Evolutionary conservation across 1,140 invertebrate species (phyloP).

Genomic region (Drosophila ficusphila): DNA sequence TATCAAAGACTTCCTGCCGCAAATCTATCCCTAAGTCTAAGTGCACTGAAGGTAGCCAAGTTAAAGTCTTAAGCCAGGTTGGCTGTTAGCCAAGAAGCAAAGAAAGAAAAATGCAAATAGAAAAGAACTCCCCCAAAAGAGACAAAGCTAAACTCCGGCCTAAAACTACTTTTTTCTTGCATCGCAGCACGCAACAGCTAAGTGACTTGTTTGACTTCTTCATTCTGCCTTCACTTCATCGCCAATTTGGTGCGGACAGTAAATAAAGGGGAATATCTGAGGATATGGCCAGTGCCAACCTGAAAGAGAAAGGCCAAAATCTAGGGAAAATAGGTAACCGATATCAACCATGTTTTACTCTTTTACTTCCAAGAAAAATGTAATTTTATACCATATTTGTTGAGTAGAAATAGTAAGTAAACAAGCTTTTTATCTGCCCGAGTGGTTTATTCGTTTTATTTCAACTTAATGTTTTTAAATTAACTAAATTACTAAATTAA

Average conservation of each 20-base stretch:
- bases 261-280: slow-evolving; percentile 31
- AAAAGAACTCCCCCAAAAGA: slow-evolving; percentile 3
- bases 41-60: slow-evolving; percentile 34
- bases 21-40: slow-evolving; percentile 55
- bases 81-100: slow-evolving; percentile 53
- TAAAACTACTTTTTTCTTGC: slow-evolving; percentile 48
- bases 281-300: slow-evolving; percentile 36
- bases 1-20: slow-evolving; percentile 70
- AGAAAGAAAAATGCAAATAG: slow-evolving; percentile 7
- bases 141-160: slow-evolving; percentile 16
- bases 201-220: slow-evolving; percentile 78
- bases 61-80: slow-evolving; percentile 69
- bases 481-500: too few species aligned
- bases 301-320: not conserved
- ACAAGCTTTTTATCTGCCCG: too few species aligned
- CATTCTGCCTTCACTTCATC: slow-evolving; percentile 53
- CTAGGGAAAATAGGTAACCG: not conserved
- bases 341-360: too few species aligned
- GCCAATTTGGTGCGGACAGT: slow-evolving; percentile 14
- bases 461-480: too few species aligned
- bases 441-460: too few species aligned
- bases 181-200: slow-evolving; percentile 46
- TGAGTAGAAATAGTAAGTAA: too few species aligned
- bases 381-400: too few species aligned
- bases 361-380: too few species aligned